Evolutionary conservation across 92 coral and sea anemone genomes (phyloP).

Genomic region (Umimayanthus kanabou): DNA sequence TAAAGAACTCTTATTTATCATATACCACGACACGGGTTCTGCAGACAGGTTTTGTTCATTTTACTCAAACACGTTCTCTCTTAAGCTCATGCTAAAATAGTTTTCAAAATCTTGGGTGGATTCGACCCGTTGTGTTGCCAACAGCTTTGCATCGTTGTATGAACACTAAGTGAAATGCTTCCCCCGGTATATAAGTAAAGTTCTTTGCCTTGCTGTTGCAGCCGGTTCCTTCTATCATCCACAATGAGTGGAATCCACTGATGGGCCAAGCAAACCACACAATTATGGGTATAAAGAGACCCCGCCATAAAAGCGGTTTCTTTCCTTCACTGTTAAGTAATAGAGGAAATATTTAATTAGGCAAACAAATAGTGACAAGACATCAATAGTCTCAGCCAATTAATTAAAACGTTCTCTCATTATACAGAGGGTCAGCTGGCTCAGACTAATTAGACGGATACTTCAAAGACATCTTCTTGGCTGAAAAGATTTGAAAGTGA

Average conservation of each 20-base stretch:
- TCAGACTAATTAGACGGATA: conserved; percentile 21
- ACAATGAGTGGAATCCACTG: conserved; percentile 5
- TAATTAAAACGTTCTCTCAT: conserved; percentile 25
- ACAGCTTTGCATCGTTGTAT: background rate
- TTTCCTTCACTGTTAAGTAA: conserved; percentile 2
- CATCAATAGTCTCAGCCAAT: conserved; percentile 29
- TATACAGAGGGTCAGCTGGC: background rate
- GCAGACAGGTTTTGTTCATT: background rate
- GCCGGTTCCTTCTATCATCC: background rate
- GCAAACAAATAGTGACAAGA: conserved; percentile 27
- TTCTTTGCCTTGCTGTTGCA: background rate
- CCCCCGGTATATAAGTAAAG: background rate
- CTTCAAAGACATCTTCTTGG: conserved; percentile 25
- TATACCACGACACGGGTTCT: background rate
- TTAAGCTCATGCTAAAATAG: background rate
- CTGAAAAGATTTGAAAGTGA: conserved; percentile 16
- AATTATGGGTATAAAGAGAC: background rate
- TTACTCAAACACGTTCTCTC: background rate
- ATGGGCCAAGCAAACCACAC: background rate
- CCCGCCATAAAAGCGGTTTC: conserved; percentile 1
- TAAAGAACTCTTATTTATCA: too few relatives aligned
- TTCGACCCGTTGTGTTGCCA: background rate
- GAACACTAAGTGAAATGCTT: background rate
- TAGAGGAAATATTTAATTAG: conserved; percentile 21
- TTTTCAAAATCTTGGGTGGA: background rate